Base-by-base conservation (phyloP, 1,140 invertebrate species). In the Bilobella aurantiaca region DNA sequence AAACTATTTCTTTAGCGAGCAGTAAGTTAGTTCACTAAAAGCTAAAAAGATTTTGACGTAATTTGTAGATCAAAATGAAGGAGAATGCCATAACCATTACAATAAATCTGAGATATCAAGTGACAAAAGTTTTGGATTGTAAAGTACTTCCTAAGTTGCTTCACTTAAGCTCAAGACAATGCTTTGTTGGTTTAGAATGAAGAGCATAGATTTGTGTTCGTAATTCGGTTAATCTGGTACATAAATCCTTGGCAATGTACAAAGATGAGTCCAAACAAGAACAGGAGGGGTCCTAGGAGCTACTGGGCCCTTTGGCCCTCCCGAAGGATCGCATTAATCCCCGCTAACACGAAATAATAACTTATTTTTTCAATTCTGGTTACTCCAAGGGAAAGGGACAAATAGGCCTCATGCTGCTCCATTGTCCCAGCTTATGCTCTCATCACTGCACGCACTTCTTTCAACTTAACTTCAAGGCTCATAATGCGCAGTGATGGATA, bases 181-280 rank as follows among this genome's bases (percentile, higher is more conserved):
- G n/a, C n/a, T n/a, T n/a, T n/a, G n/a, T n/a, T n/a, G n/a, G n/a
- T n/a, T n/a, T n/a, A n/a, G n/a, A n/a, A n/a, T 18, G 34, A 42
- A 42, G 34, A 12, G 34, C 8, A 18, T 42, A 42, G 34, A 18
- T 42, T 42, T n/a, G n/a, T n/a, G n/a, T n/a, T 42, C 18, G 34
- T 42, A 42, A 42, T 42, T 42, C 34, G 8, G 34, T 42, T 42
- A 42, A 42, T 42, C 34, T 42, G 8, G 8, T 42, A 42, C 34
- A 42, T 42, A 42, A 42, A 42, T 42, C 34, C 34, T 18, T 12
- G 8, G 18, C 8, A 42, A 42, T 42, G 34, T 42, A 42, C 18
- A 42, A 42, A 68, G 66, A 65, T 58, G 67, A 65, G 47, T 32
- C 67, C 62, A 69, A 69, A 66, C 64, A 66, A 66, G 62, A 69